Percentiles rank a stretch among this genome's conserved stretches.
Conservation (phyloP, 2,888 invertebrate species). For the Trichopria drosophilae region DNA sequence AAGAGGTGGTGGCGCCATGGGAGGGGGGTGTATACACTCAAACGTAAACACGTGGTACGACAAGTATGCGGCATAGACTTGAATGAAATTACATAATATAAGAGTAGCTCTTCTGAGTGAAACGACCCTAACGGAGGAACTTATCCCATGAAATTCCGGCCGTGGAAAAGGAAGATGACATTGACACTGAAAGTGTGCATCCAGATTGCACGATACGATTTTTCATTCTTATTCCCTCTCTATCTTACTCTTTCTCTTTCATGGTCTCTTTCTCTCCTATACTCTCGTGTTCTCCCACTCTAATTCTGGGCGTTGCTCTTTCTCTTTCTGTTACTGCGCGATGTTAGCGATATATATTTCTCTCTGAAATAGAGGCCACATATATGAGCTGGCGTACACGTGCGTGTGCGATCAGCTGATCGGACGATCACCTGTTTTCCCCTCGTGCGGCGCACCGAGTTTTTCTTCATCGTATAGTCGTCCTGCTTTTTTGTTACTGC, state of each 20-base stretch:
- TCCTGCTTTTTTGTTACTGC: too few relatives aligned
- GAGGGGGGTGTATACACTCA: constrained; percentile 30
- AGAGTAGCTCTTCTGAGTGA: constrained; percentile 33
- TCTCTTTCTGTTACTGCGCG: not conserved
- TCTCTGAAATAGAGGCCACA: constrained; percentile 29
- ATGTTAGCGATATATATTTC: constrained; percentile 13
- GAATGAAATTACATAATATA: constrained; percentile 41
- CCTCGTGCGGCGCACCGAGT: too few relatives aligned
- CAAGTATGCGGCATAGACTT: constrained; percentile 30
- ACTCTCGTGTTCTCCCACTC: constrained; percentile 3
- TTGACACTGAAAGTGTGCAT: constrained; percentile 28
- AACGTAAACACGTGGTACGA: constrained; percentile 34
- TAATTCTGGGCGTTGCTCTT: too few relatives aligned
- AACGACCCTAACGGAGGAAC: constrained; percentile 29
- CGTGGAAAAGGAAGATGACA: constrained; percentile 24
- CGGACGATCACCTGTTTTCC: constrained; percentile 24
- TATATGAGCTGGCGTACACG: constrained; percentile 9
- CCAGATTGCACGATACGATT: constrained; percentile 12
- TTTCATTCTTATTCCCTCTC: constrained; percentile 12
- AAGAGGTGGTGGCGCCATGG: constrained; percentile 27
- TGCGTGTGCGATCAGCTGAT: constrained; percentile 31
- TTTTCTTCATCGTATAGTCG: too few relatives aligned
- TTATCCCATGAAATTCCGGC: not conserved
- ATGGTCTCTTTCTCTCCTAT: constrained; percentile 9
- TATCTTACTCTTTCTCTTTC: constrained; percentile 18